Percentiles rank a stretch among this genome's conserved stretches.
Evolutionary conservation across 2,113 vertebrate species (phyloP).

Genomic region (Zosterops hypoxanthus): DNA sequence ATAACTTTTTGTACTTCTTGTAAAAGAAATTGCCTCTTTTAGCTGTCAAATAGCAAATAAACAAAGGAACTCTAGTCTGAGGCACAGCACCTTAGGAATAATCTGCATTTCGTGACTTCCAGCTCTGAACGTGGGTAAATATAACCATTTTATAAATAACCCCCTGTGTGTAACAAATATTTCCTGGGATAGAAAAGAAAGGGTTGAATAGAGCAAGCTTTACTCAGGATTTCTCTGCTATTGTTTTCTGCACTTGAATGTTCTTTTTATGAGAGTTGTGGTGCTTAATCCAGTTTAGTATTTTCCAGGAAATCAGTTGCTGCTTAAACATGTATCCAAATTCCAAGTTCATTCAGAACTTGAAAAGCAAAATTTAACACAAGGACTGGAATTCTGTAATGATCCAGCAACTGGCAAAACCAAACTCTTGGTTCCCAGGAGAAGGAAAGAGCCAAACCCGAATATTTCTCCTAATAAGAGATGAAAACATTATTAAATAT

Average conservation of each 20-base stretch:
- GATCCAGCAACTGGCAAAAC: not conserved
- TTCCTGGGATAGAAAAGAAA: not conserved
- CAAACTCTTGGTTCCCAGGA: not conserved
- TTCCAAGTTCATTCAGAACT: conserved; percentile 49
- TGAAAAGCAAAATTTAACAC: conserved; percentile 46
- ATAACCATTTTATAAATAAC: not conserved
- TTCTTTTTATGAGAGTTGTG: conserved; percentile 13
- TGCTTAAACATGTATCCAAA: not conserved
- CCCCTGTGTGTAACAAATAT: not conserved
- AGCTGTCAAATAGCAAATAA: not conserved
- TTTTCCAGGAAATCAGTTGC: conserved; percentile 48
- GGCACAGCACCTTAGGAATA: not conserved
- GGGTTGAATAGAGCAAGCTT: not conserved
- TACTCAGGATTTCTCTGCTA: not conserved
- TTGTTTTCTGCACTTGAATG: not conserved
- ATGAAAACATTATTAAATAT: conserved; percentile 62
- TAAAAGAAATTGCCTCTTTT: not conserved
- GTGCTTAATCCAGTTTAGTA: not conserved
- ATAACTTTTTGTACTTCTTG: not conserved
- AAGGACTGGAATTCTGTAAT: conserved; percentile 2
- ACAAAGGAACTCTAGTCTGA: not conserved
- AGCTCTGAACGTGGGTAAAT: not conserved
- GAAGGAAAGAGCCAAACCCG: conserved; percentile 20
- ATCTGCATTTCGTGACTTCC: not conserved
- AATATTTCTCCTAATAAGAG: conserved; percentile 54